Conservation (phyloP, 2,113 vertebrate species). For the Plestiodon gilberti region DNA sequence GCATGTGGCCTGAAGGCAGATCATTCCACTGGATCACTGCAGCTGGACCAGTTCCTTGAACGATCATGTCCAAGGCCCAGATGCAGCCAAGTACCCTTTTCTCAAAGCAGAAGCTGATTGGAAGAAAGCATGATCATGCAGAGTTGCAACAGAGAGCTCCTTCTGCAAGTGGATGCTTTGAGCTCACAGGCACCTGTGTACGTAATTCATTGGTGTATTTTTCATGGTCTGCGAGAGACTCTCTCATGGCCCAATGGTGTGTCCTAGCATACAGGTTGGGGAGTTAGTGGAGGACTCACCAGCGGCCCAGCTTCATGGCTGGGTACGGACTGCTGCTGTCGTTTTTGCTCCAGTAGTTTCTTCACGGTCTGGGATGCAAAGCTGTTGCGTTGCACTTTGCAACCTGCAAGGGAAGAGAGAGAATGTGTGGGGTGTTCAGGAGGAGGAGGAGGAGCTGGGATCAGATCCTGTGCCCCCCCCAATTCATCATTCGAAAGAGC, state of each 20-base stretch:
- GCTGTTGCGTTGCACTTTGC: slow-evolving; percentile 67
- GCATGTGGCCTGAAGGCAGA: too few species aligned
- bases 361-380: slow-evolving; percentile 87
- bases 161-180: neutral
- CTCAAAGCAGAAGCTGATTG: neutral
- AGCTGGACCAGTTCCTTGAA: neutral
- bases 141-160: neutral
- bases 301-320: slow-evolving; percentile 18
- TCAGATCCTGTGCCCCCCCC: neutral
- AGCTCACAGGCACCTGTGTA: neutral
- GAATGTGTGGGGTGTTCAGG: too few species aligned
- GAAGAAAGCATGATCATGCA: neutral
- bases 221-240: neutral
- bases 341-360: slow-evolving; percentile 89
- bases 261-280: neutral
- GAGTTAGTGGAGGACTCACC: slow-evolving; percentile 46
- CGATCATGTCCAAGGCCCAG: neutral
- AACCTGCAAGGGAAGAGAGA: slow-evolving; percentile 35
- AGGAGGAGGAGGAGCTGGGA: neutral
- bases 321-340: slow-evolving; percentile 78
- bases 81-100: neutral
- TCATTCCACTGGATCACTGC: too few species aligned
- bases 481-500: neutral
- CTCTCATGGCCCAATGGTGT: neutral
- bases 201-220: neutral